A percentile compares a stretch with the other conserved stretches of the same genome.
phyloP scores from a whole-genome alignment of 2,888 invertebrate genomes.

The Polydesmus complanatus region DNA sequence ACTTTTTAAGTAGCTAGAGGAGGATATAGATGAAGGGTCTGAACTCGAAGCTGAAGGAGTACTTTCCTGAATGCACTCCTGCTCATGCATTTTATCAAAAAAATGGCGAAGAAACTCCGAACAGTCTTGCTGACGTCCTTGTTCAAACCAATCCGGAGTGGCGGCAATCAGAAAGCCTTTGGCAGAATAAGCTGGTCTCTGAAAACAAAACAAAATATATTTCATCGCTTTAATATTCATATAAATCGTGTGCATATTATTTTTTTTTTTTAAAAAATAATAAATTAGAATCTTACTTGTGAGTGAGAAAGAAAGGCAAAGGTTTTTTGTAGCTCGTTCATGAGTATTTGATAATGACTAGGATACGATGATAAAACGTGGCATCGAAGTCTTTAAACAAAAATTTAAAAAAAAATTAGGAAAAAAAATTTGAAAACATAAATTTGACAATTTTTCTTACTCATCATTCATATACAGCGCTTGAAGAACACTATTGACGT shows the following conservation, averaged over 20 bases:
- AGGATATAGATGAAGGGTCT: background rate
- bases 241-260: background rate
- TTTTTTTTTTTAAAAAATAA: background rate
- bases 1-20: background rate
- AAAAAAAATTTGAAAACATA: too few species aligned
- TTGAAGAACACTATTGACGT: conserved; percentile 76
- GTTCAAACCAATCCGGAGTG: conserved; percentile 60
- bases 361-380: conserved; percentile 16
- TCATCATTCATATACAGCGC: conserved; percentile 66
- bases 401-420: too few species aligned
- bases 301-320: conserved; percentile 47
- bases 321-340: conserved; percentile 53
- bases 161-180: conserved; percentile 54
- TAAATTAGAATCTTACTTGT: background rate
- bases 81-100: conserved; percentile 18
- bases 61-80: conserved; percentile 6
- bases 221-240: too few species aligned
- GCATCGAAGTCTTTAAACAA: conserved; percentile 12
- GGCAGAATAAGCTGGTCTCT: conserved; percentile 51
- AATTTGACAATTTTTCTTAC: conserved; percentile 24
- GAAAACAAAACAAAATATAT: conserved; percentile 14
- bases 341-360: conserved; percentile 39
- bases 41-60: background rate
- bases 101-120: conserved; percentile 53
- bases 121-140: conserved; percentile 71